These are phyloP conservation scores for Crax fasciolata DNA, from an alignment of 2,797 vertebrate genomes.

Conservation along the genomic window DNA sequence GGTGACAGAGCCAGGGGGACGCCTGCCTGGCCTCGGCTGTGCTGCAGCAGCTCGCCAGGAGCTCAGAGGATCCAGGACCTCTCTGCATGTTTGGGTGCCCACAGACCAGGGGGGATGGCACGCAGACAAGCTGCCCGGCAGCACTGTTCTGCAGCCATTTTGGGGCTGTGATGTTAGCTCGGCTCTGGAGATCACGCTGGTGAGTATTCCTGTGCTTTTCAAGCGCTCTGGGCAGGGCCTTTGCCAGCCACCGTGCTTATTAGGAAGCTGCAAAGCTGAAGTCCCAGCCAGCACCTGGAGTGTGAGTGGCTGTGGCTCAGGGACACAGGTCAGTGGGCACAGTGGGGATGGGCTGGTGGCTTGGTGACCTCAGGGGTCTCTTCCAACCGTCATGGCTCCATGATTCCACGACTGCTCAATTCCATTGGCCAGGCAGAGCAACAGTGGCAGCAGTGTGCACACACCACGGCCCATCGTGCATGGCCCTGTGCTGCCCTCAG, in stretches of 20 bases:
- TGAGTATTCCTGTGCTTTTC: not conserved
- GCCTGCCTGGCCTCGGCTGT: not conserved
- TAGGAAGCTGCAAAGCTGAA: not conserved
- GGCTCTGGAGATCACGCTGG: not conserved
- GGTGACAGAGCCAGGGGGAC: not conserved
- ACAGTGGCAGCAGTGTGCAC: too few relatives aligned
- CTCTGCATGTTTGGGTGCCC: not conserved
- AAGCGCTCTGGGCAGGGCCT: not conserved
- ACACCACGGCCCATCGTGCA: too few relatives aligned
- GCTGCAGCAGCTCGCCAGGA: not conserved
- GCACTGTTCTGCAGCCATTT: rapidly evolving
- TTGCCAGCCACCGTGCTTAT: not conserved
- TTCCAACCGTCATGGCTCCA: too few relatives aligned
- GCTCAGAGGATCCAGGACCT: not conserved
- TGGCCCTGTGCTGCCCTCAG: too few relatives aligned
- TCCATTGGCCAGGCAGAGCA: too few relatives aligned
- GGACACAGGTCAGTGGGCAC: too few relatives aligned
- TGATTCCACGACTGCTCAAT: too few relatives aligned
- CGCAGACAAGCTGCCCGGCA: not conserved
- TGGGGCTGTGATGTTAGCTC: not conserved
- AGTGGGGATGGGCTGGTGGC: not conserved
- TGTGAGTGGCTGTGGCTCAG: not conserved
- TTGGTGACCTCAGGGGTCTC: not conserved
- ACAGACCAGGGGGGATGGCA: not conserved
- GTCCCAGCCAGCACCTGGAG: not conserved